Conservation (phyloP, 2,113 vertebrate species). For the Muntiacus reevesi region DNA sequence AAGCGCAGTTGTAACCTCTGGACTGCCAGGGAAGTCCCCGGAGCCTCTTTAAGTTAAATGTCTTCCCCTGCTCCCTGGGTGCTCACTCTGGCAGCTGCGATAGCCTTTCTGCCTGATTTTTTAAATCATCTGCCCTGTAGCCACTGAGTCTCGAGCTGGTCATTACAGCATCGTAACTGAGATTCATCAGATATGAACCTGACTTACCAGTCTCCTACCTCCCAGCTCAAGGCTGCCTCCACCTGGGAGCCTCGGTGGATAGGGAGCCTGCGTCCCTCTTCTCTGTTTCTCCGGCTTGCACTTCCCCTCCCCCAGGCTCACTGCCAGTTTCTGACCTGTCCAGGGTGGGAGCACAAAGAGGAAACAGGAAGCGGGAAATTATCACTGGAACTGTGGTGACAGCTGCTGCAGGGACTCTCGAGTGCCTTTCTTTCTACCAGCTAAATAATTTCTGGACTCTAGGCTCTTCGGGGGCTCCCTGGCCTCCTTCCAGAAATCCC, state of each 20-base stretch:
- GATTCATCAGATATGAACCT: background rate
- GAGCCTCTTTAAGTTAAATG: background rate
- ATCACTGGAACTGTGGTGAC: background rate
- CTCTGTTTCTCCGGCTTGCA: background rate
- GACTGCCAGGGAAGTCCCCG: background rate
- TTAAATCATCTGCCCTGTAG: background rate
- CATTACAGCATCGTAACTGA: background rate
- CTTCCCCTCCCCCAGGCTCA: background rate
- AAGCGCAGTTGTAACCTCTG: background rate
- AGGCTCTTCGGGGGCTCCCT: background rate
- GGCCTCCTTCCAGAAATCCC: background rate
- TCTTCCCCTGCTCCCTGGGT: background rate
- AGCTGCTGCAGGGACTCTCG: background rate
- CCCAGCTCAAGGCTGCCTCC: background rate
- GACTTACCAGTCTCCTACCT: background rate
- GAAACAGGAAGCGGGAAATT: background rate
- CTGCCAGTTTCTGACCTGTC: background rate
- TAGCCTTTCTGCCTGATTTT: background rate
- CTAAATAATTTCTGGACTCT: background rate
- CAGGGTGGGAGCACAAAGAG: background rate
- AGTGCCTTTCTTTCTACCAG: background rate
- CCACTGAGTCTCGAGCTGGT: background rate
- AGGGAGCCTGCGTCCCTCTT: background rate
- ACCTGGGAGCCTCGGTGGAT: fast-evolving
- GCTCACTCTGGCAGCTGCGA: background rate